phyloP scores from a whole-genome alignment of 2,888 invertebrate species.

The Boloria euphrosyne region DNA sequence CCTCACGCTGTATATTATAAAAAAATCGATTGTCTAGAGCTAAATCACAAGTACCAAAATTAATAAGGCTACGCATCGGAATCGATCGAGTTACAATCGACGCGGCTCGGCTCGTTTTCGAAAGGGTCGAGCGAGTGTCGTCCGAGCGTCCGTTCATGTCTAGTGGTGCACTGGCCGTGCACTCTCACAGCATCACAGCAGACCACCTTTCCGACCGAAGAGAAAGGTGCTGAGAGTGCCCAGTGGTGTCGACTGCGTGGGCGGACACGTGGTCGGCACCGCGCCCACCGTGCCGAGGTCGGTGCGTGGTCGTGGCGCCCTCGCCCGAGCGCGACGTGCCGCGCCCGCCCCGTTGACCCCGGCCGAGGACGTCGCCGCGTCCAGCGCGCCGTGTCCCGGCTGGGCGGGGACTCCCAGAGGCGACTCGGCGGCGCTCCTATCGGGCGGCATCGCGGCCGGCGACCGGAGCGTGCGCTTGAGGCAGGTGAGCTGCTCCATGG shows the following conservation, averaged over 20 bases:
- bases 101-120: conserved; percentile 35
- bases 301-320: conserved; percentile 69
- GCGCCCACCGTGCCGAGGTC: conserved; percentile 71
- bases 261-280: conserved; percentile 50
- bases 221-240: conserved; percentile 90
- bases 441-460: conserved; percentile 64
- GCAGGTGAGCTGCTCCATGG: conserved; percentile 90
- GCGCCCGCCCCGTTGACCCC: conserved; percentile 37
- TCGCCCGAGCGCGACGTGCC: conserved; percentile 56
- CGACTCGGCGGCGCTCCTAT: conserved; percentile 52
- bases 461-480: conserved; percentile 81
- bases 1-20: conserved; percentile 40
- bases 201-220: conserved; percentile 93
- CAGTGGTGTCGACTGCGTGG: conserved; percentile 73
- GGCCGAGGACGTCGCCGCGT: conserved; percentile 51
- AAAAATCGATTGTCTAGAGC: conserved; percentile 46
- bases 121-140: conserved; percentile 36
- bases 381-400: conserved; percentile 83
- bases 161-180: neutral
- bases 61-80: conserved; percentile 41
- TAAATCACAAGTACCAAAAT: conserved; percentile 55
- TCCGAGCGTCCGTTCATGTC: conserved; percentile 31
- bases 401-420: conserved; percentile 83
- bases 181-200: conserved; percentile 69
- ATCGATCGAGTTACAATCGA: conserved; percentile 27